Percentiles rank a stretch among this genome's conserved stretches.
These are phyloP conservation scores for Nothobranchius furzeri DNA, from an alignment of 2,113 vertebrate species.

Conservation along the genomic window DNA sequence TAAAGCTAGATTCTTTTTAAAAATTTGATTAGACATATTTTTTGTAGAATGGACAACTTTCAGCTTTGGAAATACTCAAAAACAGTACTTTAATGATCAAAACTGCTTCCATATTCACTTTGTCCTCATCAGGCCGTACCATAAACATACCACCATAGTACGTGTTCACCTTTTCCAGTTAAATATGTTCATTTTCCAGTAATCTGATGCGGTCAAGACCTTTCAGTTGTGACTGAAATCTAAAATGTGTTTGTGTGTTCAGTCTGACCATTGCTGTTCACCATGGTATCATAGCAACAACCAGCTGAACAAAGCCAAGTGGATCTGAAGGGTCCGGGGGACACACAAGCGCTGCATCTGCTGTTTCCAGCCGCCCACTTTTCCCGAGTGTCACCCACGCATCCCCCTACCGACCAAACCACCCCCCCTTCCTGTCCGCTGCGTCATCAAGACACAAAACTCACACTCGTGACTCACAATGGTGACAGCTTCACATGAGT, in stretches of 20 bases:
- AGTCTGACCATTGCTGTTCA: constrained; percentile 43
- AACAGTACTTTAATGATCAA: constrained; percentile 41
- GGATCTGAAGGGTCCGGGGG: constrained; percentile 62
- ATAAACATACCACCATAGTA: background rate
- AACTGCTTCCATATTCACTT: constrained; percentile 34
- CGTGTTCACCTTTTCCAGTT: no score
- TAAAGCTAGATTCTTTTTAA: background rate
- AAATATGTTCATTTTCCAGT: background rate
- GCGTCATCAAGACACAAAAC: constrained; percentile 58
- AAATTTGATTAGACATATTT: background rate
- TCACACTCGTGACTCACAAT: constrained; percentile 68
- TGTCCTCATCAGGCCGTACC: constrained; percentile 20
- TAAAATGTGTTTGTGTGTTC: constrained; percentile 20
- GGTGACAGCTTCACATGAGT: constrained; percentile 31
- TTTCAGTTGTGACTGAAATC: constrained; percentile 27
- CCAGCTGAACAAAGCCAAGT: constrained; percentile 44
- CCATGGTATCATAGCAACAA: constrained; percentile 70
- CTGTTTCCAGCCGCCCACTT: constrained; percentile 33
- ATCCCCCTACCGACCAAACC: constrained; percentile 16
- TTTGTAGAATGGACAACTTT: constrained; percentile 22
- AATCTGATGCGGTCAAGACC: background rate
- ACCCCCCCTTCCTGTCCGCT: constrained; percentile 2
- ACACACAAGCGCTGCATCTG: constrained; percentile 51
- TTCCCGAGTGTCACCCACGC: constrained; percentile 55
- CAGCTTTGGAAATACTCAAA: constrained; percentile 43